phyloP scores from a whole-genome alignment of 2,888 invertebrate species.

The Lampropteryx suffumata region DNA sequence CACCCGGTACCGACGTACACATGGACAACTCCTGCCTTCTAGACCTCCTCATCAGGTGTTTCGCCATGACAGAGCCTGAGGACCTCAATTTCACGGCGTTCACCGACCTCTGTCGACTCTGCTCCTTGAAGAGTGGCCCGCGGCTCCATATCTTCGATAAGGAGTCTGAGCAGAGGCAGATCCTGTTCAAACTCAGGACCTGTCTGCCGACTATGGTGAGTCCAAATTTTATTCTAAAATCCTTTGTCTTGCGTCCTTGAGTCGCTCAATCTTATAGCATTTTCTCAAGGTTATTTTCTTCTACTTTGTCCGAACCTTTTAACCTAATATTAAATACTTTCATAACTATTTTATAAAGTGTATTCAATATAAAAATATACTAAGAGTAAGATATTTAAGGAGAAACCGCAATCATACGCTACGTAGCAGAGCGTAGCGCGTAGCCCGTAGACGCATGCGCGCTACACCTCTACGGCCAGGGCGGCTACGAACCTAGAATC shows the following conservation, averaged over 20 bases:
- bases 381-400: no score
- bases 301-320: not conserved
- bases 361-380: no score
- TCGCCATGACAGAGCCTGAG: slow-evolving; percentile 85
- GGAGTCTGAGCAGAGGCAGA: slow-evolving; percentile 87
- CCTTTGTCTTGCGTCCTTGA: slow-evolving; percentile 38
- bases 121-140: slow-evolving; percentile 86
- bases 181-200: slow-evolving; percentile 87
- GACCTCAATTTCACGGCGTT: slow-evolving; percentile 87
- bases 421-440: slow-evolving; percentile 60
- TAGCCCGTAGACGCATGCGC: slow-evolving; percentile 76
- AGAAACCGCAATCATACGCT: slow-evolving; percentile 6
- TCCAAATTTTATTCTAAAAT: slow-evolving; percentile 32
- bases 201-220: slow-evolving; percentile 87
- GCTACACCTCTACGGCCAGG: slow-evolving; percentile 57
- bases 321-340: not conserved
- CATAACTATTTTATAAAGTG: no score
- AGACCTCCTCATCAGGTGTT: slow-evolving; percentile 83
- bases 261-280: slow-evolving; percentile 24
- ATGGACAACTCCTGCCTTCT: slow-evolving; percentile 84
- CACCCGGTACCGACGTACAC: slow-evolving; percentile 78
- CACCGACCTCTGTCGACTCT: slow-evolving; percentile 87
- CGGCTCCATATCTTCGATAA: slow-evolving; percentile 88
- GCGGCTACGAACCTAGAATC: slow-evolving; percentile 39
- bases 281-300: slow-evolving; percentile 14